Base-by-base conservation (phyloP, 1,140 invertebrate genomes). In the Drosophila takahashii region DNA sequence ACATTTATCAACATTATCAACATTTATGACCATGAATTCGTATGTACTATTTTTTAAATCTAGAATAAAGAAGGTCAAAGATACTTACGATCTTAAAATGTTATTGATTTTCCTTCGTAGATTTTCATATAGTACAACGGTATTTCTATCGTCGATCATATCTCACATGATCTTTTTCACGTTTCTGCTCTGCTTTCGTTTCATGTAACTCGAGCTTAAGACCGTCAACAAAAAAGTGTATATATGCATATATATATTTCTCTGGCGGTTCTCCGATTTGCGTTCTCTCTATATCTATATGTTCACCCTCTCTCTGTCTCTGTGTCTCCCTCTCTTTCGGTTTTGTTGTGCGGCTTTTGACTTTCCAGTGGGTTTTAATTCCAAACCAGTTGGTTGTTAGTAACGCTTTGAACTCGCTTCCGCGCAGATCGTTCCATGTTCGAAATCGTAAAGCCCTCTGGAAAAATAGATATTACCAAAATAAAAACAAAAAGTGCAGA, bases 341-440 rank as follows among this genome's bases (percentile, higher is more conserved):
- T 52, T 27, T 16, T 47, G 70, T 41, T 69, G 37, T 44, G 60
- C 45, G 64, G 64, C 74, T 53, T 70, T 64, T 48, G 50, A 42
- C 44, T 66, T 61, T 62, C 71, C 71, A 74, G 58, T 50, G 59
- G 59, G 59, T 37, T 16, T 22, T 15, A 22, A 6, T 45, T 44
- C 45, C 60, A 80, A 84, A 84, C 81, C 81, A 85, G 81, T 83
- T 85, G 74, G 77, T 77, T 86, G 70, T 84, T 85, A 85, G 81
- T 85, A 70, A 65, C 79, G 59, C 62, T 79, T 79, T 75, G 73
- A 60, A 79, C 71, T 72, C 73, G 83, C 56, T 76, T 56, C 54
- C 84, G 74, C 59, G 71, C 78, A 86, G 81, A 86, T 86, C 83
- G 75, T 42, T 66, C 41, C 45, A 51, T 18, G 15, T 34, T 34